Base-by-base conservation (phyloP, 1,140 invertebrate species). In the Drosophila triauraria region DNA sequence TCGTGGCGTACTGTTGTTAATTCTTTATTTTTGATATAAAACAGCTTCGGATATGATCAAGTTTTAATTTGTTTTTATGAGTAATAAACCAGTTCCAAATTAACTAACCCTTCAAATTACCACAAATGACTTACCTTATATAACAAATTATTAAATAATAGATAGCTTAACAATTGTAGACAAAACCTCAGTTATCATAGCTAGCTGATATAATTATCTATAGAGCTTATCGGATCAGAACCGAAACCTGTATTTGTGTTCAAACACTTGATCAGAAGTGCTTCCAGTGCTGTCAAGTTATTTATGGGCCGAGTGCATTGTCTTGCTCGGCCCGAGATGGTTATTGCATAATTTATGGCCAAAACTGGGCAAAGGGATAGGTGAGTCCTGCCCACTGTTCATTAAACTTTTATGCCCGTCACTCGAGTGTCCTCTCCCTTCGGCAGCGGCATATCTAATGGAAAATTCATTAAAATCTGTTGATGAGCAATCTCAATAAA, bases 291-390 rank as follows among this genome's bases (percentile, higher is more conserved):
- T 35, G 20, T 4, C 30, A 30, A 25, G 38, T 65, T 54, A 47
- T 62, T 75, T 60, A 67, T 38, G 32, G 27, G n/a, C 38, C 13
- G 17, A 60, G 43, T 61, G 44, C 48, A 54, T 40, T 43, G 42
- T 47, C 35, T 44, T 54, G 53, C 42, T 25, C 15, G 3, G 13
- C 2, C 9, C 15, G 12, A 43, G n/a, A n/a, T 44, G 32, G 35
- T 56, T 60, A 60, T 77, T 77, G 43, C 47, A 54, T 59, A 59
- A 75, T 64, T 74, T 58, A 75, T 75, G 30, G 40, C 42, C 12
- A 30, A 47, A 23, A 40, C 64, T 38, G 53, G 30, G 48, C 38
- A 2, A 30, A 25, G 15, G 53, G 17, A 44, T 50, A 65, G 47
- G 61, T 32, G 15, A 46, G 35, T n/a, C 20, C 20, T 13, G 9